A percentile compares a stretch with the other conserved stretches of the same genome.
Conservation (phyloP, 1,140 invertebrate genomes). For the Nymphalis io region DNA sequence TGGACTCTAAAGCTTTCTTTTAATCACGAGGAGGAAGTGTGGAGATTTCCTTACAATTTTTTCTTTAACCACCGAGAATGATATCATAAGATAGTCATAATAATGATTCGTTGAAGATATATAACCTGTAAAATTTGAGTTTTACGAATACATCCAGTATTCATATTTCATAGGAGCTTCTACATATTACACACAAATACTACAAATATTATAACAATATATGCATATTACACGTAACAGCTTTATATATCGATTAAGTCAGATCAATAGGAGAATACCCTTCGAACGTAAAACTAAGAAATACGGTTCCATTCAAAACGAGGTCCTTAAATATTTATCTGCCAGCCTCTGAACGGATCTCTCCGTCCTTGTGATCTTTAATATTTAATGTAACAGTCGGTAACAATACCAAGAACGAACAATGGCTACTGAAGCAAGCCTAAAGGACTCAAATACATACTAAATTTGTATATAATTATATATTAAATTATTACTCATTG, state of each 20-base stretch:
- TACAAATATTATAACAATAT: neutral
- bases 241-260: neutral
- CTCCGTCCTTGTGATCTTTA: conserved; percentile 32
- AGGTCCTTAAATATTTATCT: conserved; percentile 42
- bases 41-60: no score
- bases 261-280: conserved; percentile 5
- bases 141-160: no score
- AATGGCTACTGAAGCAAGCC: conserved; percentile 19
- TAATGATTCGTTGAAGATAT: no score
- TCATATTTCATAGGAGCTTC: no score
- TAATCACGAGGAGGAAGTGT: no score
- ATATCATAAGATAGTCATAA: no score
- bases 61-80: no score
- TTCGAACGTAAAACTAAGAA: neutral
- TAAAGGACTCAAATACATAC: conserved; percentile 2
- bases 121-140: no score
- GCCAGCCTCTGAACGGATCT: conserved; percentile 30
- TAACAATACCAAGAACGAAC: conserved; percentile 35
- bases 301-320: conserved; percentile 20
- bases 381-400: conserved; percentile 40
- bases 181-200: neutral
- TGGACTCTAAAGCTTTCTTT: no score
- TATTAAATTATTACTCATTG: no score
- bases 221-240: neutral
- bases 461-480: no score